Base-by-base conservation (phyloP, 2,113 vertebrate species). In the Pagrus major region DNA sequence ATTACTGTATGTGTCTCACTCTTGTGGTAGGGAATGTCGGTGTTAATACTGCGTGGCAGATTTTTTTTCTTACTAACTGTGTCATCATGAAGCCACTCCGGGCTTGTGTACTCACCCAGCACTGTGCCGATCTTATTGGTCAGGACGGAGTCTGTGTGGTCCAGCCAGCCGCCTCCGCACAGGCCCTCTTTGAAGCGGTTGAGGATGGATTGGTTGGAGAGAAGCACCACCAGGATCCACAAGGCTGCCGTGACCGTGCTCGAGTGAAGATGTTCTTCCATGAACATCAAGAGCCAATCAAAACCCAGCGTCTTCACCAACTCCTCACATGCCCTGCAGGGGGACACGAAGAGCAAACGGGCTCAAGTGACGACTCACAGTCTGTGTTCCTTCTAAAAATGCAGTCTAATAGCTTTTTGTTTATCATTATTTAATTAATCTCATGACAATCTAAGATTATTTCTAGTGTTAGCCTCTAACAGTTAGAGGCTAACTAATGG, bases 101-200 rank as follows among this genome's bases (percentile, higher is more conserved):
- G 58, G 49, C 20, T 37, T 1, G 9, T 5, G 2, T 15, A 75
- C 96, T 78, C 95, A 99, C 98, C 98, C 93, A 99, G 94, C 49
- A 99, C 98, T 1, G 97, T 98, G 47, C 98, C 98, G 0, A 99
- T 99, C 92, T 99, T 99, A 66, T 99, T 99, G 71, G 97, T 98
- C 76, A 99, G 93, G 79, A 99, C 98, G 7, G 98, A 96, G 90
- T 99, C 98, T 0, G 98, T 99, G 92, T 99, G 98, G 83, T 99
- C 98, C 0, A 99, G 96, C 98, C 98, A 99, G 55, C 98, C 98
- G 35, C 98, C 98, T 0, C 98, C 98, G 12, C 95, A 95, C 81
- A 98, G 94, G 2, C 98, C 98, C 93, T 99, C 98, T 72, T 97
- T 99, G 86, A 99, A 99, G 84, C 97, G 97, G 77, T 95, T 88